Evolutionary conservation across 2,888 invertebrate genomes (phyloP).

Genomic region (Slavum lentiscoides): DNA sequence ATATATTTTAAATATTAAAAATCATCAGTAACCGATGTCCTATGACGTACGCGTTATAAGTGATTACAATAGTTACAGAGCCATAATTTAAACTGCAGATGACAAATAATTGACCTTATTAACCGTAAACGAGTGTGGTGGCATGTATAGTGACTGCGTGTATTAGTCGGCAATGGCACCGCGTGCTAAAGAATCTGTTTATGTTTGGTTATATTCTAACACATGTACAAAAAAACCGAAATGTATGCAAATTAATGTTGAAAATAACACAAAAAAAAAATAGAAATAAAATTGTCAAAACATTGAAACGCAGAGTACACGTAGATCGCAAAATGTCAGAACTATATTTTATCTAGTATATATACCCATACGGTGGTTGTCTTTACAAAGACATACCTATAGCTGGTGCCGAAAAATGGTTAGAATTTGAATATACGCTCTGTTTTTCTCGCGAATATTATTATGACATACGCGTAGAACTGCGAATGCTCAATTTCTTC

Average conservation of each 20-base stretch:
- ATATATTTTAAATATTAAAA: slow-evolving; percentile 20
- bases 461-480: not conserved
- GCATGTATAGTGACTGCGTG: not conserved
- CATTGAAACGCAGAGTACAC: slow-evolving; percentile 21
- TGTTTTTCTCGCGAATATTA: not conserved
- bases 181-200: slow-evolving; percentile 42
- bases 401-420: not conserved
- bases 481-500: too few relatives aligned
- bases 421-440: not conserved
- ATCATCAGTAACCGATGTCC: not conserved
- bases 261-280: slow-evolving; percentile 3
- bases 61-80: slow-evolving; percentile 22
- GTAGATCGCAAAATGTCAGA: slow-evolving; percentile 2
- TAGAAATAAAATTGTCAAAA: slow-evolving; percentile 46
- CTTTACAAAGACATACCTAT: not conserved
- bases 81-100: slow-evolving; percentile 41
- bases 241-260: slow-evolving; percentile 40
- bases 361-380: not conserved
- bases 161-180: slow-evolving; percentile 10
- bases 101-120: slow-evolving; percentile 52
- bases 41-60: slow-evolving; percentile 5
- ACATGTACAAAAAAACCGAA: slow-evolving; percentile 28
- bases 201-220: slow-evolving; percentile 32
- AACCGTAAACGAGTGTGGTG: slow-evolving; percentile 40
- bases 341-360: not conserved